Base-by-base conservation (phyloP, 2,888 invertebrate species). In the Malthinus seriepunctatus region DNA sequence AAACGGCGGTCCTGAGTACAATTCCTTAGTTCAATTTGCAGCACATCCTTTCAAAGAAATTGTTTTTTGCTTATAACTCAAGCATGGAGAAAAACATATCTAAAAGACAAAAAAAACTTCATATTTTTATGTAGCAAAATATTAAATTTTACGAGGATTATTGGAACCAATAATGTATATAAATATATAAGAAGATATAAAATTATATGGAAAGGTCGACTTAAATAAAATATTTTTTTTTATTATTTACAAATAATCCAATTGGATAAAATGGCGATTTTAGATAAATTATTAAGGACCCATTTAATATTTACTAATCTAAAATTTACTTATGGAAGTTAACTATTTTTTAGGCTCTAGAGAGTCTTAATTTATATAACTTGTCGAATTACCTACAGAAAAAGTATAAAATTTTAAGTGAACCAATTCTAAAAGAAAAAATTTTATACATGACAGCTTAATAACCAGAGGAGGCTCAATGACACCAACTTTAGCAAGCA, bases 81-180 rank as follows among this genome's bases (percentile, higher is more conserved):
- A 4, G 45, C 45, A 32, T 31, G 11, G 32, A 45, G 10, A 45
- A 11, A 45, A 23, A 23, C 23, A 45, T 10, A 11, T 45, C 10
- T 23, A 35, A 23, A 38, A 11, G 10, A 15, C 10, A 42, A 42
- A 3, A 42, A 9, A 42, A 9, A 14, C 15, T 42, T 15, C 23
- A 15, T 42, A 32, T 35, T 32, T 32, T 14, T 52, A n/a, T 10
- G 35, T 45, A 34, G 10, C 45, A 32, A 51, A 51, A 52, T 52
- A 52, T 52, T 52, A 52, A 52, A 52, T 52, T 52, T 52, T 52
- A 52, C 52, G 52, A 52, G 34, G 35, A 31, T 23, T n/a, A 10
- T 6, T 15, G 1, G 44, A 35, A 42, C 35, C 44, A 11, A 42
- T 42, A 52, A 23, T 23, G 23, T 23, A 23, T 23, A 23, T 23